Percentiles rank a stretch among this genome's conserved stretches.
Conservation (phyloP, 2,797 vertebrate genomes). For the Sparus aurata region DNA sequence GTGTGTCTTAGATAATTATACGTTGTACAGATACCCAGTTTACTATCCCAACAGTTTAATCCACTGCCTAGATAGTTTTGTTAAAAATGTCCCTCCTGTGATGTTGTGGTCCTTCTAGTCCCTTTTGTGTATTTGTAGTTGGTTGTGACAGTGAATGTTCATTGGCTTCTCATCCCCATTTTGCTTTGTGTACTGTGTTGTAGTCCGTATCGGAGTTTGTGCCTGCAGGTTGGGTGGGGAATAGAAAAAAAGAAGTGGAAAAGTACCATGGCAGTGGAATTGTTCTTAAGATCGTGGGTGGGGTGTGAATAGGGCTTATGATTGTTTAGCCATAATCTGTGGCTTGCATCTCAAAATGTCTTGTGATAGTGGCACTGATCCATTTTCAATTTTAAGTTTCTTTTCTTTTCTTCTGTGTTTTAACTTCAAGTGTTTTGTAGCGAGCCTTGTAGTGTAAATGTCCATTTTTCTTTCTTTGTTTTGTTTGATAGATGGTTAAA, state of each 20-base stretch:
- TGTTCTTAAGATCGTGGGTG: conserved; percentile 46
- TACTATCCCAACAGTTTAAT: conserved; percentile 44
- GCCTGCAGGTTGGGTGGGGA: conserved; percentile 30
- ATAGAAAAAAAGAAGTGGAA: conserved; percentile 9
- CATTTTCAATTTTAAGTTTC: conserved; percentile 30
- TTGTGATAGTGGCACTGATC: conserved; percentile 51
- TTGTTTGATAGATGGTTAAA: conserved; percentile 34
- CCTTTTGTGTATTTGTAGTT: conserved; percentile 88
- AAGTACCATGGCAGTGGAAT: conserved; percentile 60
- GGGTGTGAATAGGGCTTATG: conserved; percentile 32
- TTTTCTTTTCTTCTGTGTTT: conserved; percentile 9
- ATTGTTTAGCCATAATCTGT: conserved; percentile 47
- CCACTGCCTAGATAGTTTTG: conserved; percentile 79
- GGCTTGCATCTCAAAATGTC: conserved; percentile 61
- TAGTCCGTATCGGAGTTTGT: conserved; percentile 45
- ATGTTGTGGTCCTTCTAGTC: conserved; percentile 87
- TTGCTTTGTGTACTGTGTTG: conserved; percentile 77
- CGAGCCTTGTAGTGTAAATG: conserved; percentile 36
- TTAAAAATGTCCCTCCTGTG: conserved; percentile 86
- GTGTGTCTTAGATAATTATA: conserved; percentile 30
- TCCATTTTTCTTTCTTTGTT: background rate
- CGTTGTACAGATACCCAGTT: conserved; percentile 27
- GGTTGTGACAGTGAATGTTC: conserved; percentile 87
- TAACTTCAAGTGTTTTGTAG: conserved; percentile 20
- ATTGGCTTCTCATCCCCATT: conserved; percentile 83